These are phyloP conservation scores for Antitype chi DNA, from an alignment of 2,888 invertebrate species.

Conservation along the genomic window DNA sequence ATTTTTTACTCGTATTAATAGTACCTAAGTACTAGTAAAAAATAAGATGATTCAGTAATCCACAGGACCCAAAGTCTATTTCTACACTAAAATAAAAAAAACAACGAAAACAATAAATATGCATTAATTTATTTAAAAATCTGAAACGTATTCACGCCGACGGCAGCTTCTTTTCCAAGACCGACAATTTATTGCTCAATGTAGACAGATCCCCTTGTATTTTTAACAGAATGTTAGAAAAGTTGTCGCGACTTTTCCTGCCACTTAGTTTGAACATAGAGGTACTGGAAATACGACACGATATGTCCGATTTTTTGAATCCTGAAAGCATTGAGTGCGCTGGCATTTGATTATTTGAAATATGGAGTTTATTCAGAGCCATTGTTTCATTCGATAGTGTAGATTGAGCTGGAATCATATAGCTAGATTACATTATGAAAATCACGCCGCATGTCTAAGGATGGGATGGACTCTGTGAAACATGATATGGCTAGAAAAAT, in stretches of 20 bases:
- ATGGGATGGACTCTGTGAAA: neutral
- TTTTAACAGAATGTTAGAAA: conserved; percentile 81
- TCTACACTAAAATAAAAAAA: conserved; percentile 2
- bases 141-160: conserved; percentile 11
- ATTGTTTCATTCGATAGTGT: conserved; percentile 70
- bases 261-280: conserved; percentile 80
- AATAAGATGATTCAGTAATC: too few species aligned
- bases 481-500: neutral
- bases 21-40: too few species aligned
- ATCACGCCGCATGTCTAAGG: neutral
- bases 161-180: conserved; percentile 81
- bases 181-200: conserved; percentile 80
- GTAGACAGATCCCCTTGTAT: conserved; percentile 84
- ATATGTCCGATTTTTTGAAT: conserved; percentile 77
- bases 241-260: conserved; percentile 82
- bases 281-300: conserved; percentile 79
- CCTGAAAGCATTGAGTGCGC: conserved; percentile 63
- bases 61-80: neutral
- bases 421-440: neutral
- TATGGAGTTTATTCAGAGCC: conserved; percentile 67
- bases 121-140: neutral
- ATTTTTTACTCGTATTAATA: too few species aligned
- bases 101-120: neutral
- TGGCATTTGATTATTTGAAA: conserved; percentile 59
- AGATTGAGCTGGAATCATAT: conserved; percentile 68